A percentile compares a stretch with the other conserved stretches of the same genome.
Conservation (phyloP, 2,113 vertebrate species). For the Brevimyrus niger region DNA sequence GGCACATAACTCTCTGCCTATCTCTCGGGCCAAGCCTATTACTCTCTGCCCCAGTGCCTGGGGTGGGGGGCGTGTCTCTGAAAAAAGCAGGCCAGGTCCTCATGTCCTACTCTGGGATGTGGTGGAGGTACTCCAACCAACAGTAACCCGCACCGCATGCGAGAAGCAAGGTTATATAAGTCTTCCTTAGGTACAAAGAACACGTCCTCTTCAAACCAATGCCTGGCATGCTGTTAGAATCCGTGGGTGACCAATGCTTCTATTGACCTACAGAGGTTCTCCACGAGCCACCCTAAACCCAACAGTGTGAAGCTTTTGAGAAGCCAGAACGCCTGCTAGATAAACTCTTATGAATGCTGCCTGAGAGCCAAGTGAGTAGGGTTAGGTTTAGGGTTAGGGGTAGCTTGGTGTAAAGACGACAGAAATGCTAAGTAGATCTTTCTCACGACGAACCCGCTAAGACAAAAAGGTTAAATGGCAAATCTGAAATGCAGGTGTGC, state of each 20-base stretch:
- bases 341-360: background rate
- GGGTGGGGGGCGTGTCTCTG: background rate
- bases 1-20: background rate
- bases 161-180: background rate
- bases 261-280: background rate
- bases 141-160: background rate
- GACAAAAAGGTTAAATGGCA: background rate
- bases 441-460: background rate
- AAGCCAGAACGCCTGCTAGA: background rate
- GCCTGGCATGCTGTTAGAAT: background rate
- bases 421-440: background rate
- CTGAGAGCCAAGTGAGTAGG: background rate
- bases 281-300: background rate
- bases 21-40: background rate
- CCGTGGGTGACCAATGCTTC: background rate
- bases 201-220: background rate
- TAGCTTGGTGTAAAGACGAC: background rate
- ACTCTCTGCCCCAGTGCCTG: background rate
- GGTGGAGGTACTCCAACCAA: background rate
- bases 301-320: background rate
- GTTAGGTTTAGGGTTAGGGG: too few species aligned
- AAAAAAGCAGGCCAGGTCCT: background rate
- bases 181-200: background rate
- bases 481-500: conserved; percentile 31
- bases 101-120: background rate